A percentile compares a stretch with the other conserved stretches of the same genome.
Evolutionary conservation across 2,113 vertebrate species (phyloP).

Genomic region (Struthio camelus): DNA sequence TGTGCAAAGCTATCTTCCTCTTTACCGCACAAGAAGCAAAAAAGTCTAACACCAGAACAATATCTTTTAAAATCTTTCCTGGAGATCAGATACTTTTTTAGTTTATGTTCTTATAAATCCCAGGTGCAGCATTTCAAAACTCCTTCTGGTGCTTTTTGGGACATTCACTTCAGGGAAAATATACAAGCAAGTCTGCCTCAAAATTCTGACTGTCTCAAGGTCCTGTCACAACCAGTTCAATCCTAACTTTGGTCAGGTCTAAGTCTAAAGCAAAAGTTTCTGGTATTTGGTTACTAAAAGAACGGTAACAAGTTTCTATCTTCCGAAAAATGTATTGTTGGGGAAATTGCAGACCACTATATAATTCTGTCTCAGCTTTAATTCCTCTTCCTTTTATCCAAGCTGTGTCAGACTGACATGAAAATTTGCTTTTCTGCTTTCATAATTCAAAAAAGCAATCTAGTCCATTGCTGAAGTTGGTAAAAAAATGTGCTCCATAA

Average conservation of each 20-base stretch:
- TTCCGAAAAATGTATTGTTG: background rate
- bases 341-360: fast-evolving
- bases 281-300: background rate
- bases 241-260: background rate
- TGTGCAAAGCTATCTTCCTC: background rate
- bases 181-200: background rate
- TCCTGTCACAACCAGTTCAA: background rate
- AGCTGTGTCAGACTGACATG: background rate
- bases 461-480: background rate
- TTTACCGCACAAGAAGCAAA: conserved; percentile 8
- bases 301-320: background rate
- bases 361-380: background rate
- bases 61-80: background rate
- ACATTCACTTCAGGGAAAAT: background rate
- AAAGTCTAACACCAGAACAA: background rate
- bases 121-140: background rate
- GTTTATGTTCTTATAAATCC: background rate
- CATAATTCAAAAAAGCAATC: background rate
- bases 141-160: background rate
- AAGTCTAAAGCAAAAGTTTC: background rate
- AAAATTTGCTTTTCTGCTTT: background rate
- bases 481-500: background rate
- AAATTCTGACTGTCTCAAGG: background rate
- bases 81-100: background rate
- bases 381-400: background rate